Evolutionary conservation across 2,888 invertebrate genomes (phyloP).

Genomic region (Branchipolynoe longqiensis): DNA sequence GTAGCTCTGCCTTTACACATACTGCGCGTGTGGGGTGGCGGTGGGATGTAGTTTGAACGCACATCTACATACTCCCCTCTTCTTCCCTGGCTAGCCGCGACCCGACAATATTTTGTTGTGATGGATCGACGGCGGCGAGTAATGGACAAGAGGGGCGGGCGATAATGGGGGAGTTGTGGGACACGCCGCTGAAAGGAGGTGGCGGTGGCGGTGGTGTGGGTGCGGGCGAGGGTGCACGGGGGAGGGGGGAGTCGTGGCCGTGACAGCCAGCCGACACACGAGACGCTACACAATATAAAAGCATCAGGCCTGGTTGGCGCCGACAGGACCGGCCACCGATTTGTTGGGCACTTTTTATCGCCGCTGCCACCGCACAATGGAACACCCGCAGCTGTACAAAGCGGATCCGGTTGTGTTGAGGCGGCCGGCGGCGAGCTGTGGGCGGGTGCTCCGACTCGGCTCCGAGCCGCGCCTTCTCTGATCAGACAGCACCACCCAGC

Average conservation of each 20-base stretch:
- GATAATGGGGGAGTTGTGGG: conserved; percentile 37
- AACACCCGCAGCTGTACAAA: not conserved
- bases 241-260: conserved; percentile 15
- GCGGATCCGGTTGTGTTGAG: not conserved
- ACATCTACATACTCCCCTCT: no score
- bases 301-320: conserved; percentile 25
- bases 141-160: conserved; percentile 38
- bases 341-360: not conserved
- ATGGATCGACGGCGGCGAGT: conserved; percentile 44
- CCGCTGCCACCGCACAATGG: not conserved
- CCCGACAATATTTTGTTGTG: conserved; percentile 36
- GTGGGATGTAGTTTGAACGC: no score
- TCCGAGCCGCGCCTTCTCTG: not conserved
- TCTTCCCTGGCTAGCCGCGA: not conserved
- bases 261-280: conserved; percentile 49
- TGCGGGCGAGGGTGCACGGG: conserved; percentile 5
- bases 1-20: no score
- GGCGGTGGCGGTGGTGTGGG: no score
- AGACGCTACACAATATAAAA: conserved; percentile 47
- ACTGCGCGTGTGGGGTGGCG: not conserved
- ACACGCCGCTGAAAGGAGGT: not conserved
- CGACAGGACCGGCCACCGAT: conserved; percentile 26
- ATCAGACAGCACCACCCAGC: not conserved
- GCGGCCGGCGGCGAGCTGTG: no score
- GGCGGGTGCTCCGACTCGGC: not conserved